A percentile compares a stretch with the other conserved stretches of the same genome.
Evolutionary conservation across 2,113 vertebrate species (phyloP).

Genomic region (Sceloporus tristichus): DNA sequence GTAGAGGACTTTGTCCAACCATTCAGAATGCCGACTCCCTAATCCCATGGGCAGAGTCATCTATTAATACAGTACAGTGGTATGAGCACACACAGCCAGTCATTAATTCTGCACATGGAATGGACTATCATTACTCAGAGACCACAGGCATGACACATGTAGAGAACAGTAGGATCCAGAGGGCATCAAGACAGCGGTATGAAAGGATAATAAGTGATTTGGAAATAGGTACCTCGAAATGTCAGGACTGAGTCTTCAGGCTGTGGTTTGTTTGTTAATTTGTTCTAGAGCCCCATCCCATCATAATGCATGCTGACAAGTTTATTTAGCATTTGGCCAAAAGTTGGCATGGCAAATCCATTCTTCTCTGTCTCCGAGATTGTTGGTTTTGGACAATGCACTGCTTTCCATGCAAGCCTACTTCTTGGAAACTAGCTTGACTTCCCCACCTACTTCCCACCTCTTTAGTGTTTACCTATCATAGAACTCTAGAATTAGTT

Average conservation of each 20-base stretch:
- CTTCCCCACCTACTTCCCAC: background rate
- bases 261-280: background rate
- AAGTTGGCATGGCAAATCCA: background rate
- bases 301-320: background rate
- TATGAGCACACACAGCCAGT: background rate
- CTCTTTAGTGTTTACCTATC: background rate
- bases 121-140: background rate
- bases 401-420: background rate
- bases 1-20: background rate
- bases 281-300: background rate
- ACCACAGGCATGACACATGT: background rate
- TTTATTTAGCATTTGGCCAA: background rate
- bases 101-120: background rate
- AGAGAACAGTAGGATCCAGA: background rate
- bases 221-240: background rate
- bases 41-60: background rate
- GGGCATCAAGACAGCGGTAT: too few species aligned
- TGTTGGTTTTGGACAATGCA: background rate
- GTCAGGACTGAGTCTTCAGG: background rate
- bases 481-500: background rate
- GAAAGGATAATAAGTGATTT: background rate
- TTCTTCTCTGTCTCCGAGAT: background rate
- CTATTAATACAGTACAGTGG: background rate
- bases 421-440: background rate
- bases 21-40: background rate